These are phyloP conservation scores for Pavo muticus DNA, from an alignment of 2,113 vertebrate species.

Conservation along the genomic window DNA sequence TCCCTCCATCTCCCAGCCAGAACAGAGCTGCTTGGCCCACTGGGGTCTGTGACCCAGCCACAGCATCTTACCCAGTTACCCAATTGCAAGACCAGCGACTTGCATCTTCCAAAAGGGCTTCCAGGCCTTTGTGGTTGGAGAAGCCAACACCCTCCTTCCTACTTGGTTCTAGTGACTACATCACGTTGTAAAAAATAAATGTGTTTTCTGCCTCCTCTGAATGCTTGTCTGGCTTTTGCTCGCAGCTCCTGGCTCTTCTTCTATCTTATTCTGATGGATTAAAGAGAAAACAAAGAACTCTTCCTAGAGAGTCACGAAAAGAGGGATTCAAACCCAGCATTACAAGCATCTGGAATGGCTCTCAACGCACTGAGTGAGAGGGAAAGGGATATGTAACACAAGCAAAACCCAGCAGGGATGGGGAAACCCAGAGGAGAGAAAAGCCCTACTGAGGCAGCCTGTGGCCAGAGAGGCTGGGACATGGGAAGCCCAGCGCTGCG, in stretches of 20 bases:
- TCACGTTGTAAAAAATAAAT: neutral
- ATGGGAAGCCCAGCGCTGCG: accelerated
- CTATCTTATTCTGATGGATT: neutral
- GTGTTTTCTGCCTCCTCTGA: neutral
- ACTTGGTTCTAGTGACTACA: slow-evolving; percentile 11
- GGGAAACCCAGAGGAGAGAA: neutral
- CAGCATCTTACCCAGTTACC: neutral
- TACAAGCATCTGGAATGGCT: neutral
- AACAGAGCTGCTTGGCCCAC: neutral
- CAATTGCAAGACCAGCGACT: neutral
- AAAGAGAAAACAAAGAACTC: neutral
- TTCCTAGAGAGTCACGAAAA: neutral
- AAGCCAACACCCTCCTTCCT: neutral
- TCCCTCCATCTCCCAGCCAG: accelerated
- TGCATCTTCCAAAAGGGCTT: neutral
- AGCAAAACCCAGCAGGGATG: neutral
- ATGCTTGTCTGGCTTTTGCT: neutral
- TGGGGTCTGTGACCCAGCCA: neutral
- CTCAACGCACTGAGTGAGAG: accelerated
- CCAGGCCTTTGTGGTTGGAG: slow-evolving; percentile 13
- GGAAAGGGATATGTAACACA: accelerated
- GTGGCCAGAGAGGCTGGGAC: neutral
- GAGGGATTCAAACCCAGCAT: neutral
- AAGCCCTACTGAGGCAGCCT: neutral
- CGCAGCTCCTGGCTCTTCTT: neutral